Evolutionary conservation across 2,888 invertebrate genomes (phyloP).

Genomic region (Anodontia alba): DNA sequence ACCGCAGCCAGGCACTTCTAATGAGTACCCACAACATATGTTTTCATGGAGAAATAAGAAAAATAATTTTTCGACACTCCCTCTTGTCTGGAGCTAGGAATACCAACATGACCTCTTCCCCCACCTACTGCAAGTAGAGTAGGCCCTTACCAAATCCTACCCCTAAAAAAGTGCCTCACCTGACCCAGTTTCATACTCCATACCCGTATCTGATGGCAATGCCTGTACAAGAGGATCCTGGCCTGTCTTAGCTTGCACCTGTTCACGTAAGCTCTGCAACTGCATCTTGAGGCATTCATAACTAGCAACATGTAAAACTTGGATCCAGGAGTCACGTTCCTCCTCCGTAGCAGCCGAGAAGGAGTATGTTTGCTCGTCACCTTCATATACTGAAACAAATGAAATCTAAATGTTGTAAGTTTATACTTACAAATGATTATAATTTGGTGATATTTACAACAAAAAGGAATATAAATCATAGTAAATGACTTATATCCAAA

Average conservation of each 20-base stretch:
- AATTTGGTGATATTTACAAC: not conserved
- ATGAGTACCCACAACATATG: no score
- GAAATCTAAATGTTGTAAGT: not conserved
- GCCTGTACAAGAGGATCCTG: constrained; percentile 79
- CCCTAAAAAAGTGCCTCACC: no score
- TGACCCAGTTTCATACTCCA: constrained; percentile 74
- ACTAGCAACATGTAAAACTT: constrained; percentile 93
- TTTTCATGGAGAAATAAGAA: no score
- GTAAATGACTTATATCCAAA: no score
- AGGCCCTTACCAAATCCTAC: no score
- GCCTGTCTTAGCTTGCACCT: constrained; percentile 82
- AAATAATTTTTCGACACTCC: no score
- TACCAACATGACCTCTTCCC: no score
- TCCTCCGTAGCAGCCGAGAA: constrained; percentile 92
- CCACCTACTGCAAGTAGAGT: no score
- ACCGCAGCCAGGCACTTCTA: no score
- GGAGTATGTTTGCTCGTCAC: constrained; percentile 89
- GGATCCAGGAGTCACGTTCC: constrained; percentile 94
- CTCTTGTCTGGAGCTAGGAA: no score
- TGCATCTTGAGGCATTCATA: constrained; percentile 93
- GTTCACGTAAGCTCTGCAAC: constrained; percentile 86
- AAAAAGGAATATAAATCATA: no score
- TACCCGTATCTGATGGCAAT: constrained; percentile 66
- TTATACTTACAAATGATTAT: not conserved
- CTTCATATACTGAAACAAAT: constrained; percentile 87